phyloP scores from a whole-genome alignment of 2,888 invertebrate genomes.

The Mantis religiosa region DNA sequence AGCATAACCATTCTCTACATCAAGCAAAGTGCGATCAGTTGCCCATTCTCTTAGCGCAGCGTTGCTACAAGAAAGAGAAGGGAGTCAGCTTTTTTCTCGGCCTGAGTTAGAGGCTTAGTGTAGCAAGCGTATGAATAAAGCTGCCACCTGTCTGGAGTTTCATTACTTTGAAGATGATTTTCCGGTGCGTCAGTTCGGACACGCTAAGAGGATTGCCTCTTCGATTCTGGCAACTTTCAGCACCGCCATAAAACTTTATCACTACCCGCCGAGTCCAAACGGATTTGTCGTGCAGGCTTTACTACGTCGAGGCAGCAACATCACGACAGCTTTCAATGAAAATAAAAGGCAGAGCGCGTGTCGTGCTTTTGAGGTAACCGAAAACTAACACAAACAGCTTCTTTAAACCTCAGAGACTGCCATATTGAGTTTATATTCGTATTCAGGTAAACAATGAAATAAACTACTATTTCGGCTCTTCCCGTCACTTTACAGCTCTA shows the following conservation, averaged over 20 bases:
- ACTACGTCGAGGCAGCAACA: neutral
- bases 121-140: neutral
- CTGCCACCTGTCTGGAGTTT: neutral
- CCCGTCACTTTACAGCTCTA: too few species aligned
- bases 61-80: neutral
- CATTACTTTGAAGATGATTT: neutral
- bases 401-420: too few species aligned
- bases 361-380: too few species aligned
- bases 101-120: neutral
- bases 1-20: too few species aligned
- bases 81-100: neutral
- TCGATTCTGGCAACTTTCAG: neutral
- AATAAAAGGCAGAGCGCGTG: too few species aligned
- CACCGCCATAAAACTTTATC: neutral
- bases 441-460: too few species aligned
- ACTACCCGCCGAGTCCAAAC: neutral
- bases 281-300: neutral
- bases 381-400: too few species aligned
- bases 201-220: neutral
- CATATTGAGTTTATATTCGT: too few species aligned
- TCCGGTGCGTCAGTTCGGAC: neutral
- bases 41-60: too few species aligned
- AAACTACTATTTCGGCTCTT: too few species aligned
- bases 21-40: too few species aligned
- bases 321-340: too few species aligned